Evolutionary conservation across 2,797 vertebrate genomes (phyloP), one percentile per base, ranked within the genome.

Genomic region (Spinus olivaceus): DNA sequence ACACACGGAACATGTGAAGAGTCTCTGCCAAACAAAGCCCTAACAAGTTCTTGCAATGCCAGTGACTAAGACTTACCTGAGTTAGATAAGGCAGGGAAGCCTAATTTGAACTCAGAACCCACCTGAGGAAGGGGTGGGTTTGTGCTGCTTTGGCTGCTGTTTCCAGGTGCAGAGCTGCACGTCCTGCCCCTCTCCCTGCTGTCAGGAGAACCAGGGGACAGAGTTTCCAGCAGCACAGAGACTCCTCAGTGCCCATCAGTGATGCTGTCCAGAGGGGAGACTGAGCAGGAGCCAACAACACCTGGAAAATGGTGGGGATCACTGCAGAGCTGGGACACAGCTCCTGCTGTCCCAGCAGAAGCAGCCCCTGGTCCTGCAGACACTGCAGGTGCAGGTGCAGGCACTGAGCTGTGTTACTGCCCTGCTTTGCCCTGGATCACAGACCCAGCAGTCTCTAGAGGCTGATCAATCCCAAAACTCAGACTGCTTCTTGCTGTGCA

Each of bases 281-380:
- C 0, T 3, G 70, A 70, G 67, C 42, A 77, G 81, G 9, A 51
- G 7, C 15, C 19, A 25, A 0, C 24, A 8, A 22, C 54, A 12
- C 8, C 28, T 0, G 66, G 27, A 1, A 22, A 65, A 28, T 8
- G 22, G 8, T 70, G 54, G 35, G 50, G 49, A 65, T 61, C 25
- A 3, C 21, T 39, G 0, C 3, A 37, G 33, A 35, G 27, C 42
- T 44, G 16, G 22, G 42, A 32, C 41, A 27, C 18, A 7, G 9
- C 3, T 8, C 9, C 30, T 17, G 3, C 61, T 53, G 21, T 14
- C 28, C 56, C 63, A 0, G 14, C 6, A 47, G 37, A 6, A 53
- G 0, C 60, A 47, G 18, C 8, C 25, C 0, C 0, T 9, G 64
- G 60, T 46, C 59, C 73, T 21, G 1, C 39, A 80, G 28, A n/a